Percentiles rank a stretch among this genome's conserved stretches.
These are phyloP conservation scores for Pachyseris speciosa DNA, from an alignment of 64 coral and sea anemone genomes.

Conservation along the genomic window DNA sequence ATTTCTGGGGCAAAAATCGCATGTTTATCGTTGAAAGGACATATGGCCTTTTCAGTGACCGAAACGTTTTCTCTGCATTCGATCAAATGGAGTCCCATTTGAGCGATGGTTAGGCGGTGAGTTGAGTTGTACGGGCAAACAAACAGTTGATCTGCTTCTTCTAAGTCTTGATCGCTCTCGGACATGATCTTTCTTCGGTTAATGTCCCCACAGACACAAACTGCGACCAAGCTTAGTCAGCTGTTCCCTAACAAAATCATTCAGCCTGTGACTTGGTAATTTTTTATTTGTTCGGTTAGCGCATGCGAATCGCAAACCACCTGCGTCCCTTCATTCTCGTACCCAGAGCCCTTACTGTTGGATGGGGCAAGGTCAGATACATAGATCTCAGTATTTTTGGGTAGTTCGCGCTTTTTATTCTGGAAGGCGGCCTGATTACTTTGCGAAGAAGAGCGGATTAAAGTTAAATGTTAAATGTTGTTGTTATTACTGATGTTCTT, in stretches of 20 bases:
- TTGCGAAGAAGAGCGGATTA: too few relatives aligned
- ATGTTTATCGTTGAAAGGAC: slow-evolving; percentile 91
- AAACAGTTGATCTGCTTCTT: slow-evolving; percentile 50
- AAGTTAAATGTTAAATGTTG: too few relatives aligned
- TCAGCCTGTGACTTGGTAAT: slow-evolving; percentile 90
- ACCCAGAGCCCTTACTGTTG: too few relatives aligned
- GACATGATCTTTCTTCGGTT: slow-evolving; percentile 78
- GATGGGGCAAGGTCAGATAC: too few relatives aligned
- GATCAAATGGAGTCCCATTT: slow-evolving; percentile 77
- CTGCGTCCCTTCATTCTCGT: slow-evolving; percentile 58
- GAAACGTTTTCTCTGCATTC: slow-evolving; percentile 81
- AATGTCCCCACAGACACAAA: slow-evolving; percentile 64
- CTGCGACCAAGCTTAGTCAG: slow-evolving; percentile 72
- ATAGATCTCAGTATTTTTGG: too few relatives aligned
- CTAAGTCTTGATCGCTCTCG: slow-evolving; percentile 84
- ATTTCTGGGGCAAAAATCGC: slow-evolving; percentile 78
- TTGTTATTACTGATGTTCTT: too few relatives aligned
- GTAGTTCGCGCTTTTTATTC: too few relatives aligned
- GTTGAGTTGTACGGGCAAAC: slow-evolving; percentile 67
- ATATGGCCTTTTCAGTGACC: slow-evolving; percentile 93
- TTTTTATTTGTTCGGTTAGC: slow-evolving; percentile 89
- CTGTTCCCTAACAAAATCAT: slow-evolving; percentile 97
- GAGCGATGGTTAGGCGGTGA: slow-evolving; percentile 52
- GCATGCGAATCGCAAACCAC: slow-evolving; percentile 84
- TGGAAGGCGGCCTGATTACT: too few relatives aligned